Evolutionary conservation across 2,113 vertebrate species (phyloP).

Genomic region (Paratilapia polleni): DNA sequence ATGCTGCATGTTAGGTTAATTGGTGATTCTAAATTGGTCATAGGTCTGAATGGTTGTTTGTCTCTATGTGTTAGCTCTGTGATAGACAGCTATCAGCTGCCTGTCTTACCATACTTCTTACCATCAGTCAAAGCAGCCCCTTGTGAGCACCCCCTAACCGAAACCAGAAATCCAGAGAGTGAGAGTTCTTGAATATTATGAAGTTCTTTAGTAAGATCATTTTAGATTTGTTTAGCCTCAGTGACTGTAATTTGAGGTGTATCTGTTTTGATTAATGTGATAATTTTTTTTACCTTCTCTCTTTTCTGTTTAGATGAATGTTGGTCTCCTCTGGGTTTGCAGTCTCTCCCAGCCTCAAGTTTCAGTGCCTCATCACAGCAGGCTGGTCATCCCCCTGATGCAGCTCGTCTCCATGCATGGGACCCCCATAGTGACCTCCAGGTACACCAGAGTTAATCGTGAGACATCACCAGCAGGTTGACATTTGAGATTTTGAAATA

Average conservation of each 20-base stretch:
- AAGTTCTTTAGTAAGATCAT: not conserved
- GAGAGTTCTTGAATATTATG: not conserved
- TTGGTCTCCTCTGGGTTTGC: constrained; percentile 82
- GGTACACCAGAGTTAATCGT: constrained; percentile 31
- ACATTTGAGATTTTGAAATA: not conserved
- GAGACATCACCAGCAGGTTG: not conserved
- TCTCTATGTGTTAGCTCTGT: too few relatives aligned
- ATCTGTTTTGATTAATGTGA: not conserved
- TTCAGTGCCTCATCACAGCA: constrained; percentile 78
- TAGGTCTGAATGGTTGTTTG: too few relatives aligned
- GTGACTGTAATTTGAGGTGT: not conserved
- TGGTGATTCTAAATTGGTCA: too few relatives aligned
- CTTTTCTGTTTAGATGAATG: constrained; percentile 79
- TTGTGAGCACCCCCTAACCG: too few relatives aligned
- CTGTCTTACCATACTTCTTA: too few relatives aligned
- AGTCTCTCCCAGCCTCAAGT: constrained; percentile 74
- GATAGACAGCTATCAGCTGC: too few relatives aligned
- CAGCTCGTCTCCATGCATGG: constrained; percentile 67
- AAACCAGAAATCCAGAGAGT: not conserved
- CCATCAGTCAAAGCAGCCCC: not conserved
- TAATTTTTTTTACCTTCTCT: too few relatives aligned
- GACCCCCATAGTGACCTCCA: constrained; percentile 60
- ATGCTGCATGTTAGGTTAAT: too few relatives aligned
- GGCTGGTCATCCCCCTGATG: constrained; percentile 67
- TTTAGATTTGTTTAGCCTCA: not conserved